Evolutionary conservation across 2,113 vertebrate species (phyloP).

Genomic region (Nerophis lumbriciformis): DNA sequence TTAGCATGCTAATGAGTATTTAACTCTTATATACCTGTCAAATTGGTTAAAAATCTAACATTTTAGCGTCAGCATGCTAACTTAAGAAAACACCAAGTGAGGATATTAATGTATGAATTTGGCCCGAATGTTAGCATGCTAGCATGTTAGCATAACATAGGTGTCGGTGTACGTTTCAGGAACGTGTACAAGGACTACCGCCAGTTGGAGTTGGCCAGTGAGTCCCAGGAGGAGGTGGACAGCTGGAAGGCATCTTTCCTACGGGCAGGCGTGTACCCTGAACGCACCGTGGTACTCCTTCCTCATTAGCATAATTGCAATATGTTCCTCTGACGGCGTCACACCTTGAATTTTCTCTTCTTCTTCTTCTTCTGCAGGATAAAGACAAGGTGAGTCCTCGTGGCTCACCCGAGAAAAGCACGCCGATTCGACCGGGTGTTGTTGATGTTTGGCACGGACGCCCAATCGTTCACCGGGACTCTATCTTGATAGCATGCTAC

Average conservation of each 20-base stretch:
- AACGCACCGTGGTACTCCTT: conserved; percentile 83
- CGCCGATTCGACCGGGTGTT: too few relatives aligned
- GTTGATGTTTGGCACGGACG: too few relatives aligned
- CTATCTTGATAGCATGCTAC: too few relatives aligned
- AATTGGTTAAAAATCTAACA: too few relatives aligned
- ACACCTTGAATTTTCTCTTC: not conserved
- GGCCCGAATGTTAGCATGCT: not conserved
- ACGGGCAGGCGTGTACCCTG: conserved; percentile 93
- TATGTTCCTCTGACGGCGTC: not conserved
- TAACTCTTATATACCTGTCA: too few relatives aligned
- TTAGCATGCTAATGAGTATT: too few relatives aligned
- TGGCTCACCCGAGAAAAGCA: not conserved
- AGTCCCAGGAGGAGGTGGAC: conserved; percentile 94
- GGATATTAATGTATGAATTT: too few relatives aligned
- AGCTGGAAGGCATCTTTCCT: conserved; percentile 99
- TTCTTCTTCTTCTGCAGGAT: conserved; percentile 36
- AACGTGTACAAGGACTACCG: conserved; percentile 99
- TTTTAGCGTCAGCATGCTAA: too few relatives aligned
- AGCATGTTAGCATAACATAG: not conserved
- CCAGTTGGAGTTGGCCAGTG: conserved; percentile 95
- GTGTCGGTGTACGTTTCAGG: conserved; percentile 59
- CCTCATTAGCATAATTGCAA: not conserved
- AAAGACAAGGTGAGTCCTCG: conserved; percentile 57
- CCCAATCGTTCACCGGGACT: too few relatives aligned
- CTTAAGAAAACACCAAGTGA: too few relatives aligned